Evolutionary conservation across 2,888 invertebrate species (phyloP).

Genomic region (Dioctria rufipes): DNA sequence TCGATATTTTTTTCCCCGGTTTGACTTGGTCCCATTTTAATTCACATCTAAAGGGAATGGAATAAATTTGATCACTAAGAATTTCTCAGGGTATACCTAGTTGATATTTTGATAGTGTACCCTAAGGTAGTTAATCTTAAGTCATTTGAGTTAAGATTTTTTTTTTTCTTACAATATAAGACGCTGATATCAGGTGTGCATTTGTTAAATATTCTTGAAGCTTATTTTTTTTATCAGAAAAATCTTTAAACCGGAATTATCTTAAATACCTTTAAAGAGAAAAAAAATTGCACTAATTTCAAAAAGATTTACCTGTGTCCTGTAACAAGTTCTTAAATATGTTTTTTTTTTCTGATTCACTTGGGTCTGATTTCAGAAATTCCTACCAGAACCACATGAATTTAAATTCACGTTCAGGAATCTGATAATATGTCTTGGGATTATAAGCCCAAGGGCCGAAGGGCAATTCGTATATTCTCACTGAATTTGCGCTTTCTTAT

Average conservation of each 20-base stretch:
- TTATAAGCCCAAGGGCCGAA: not conserved
- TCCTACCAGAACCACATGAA: not conserved
- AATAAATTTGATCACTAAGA: not conserved
- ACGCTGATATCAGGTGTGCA: not conserved
- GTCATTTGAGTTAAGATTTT: not conserved
- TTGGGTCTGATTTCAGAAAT: not conserved
- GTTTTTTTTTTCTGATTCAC: not conserved
- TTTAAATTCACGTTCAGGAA: not conserved
- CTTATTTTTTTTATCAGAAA: not conserved
- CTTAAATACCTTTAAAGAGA: too few relatives aligned
- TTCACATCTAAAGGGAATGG: not conserved
- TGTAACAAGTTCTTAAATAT: not conserved
- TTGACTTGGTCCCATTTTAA: not conserved
- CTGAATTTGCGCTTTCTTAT: not conserved
- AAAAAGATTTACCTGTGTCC: too few relatives aligned
- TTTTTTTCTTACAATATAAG: not conserved
- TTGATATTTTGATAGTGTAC: not conserved
- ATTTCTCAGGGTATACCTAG: not conserved
- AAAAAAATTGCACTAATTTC: too few relatives aligned
- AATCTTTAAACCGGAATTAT: too few relatives aligned
- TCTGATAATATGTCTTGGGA: not conserved
- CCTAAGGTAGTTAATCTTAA: not conserved
- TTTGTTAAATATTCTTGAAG: not conserved
- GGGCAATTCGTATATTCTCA: conserved; percentile 27
- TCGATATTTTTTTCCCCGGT: not conserved